These are phyloP conservation scores for Phyllostomus hastatus DNA, from an alignment of 2,113 vertebrate species.

Conservation along the genomic window DNA sequence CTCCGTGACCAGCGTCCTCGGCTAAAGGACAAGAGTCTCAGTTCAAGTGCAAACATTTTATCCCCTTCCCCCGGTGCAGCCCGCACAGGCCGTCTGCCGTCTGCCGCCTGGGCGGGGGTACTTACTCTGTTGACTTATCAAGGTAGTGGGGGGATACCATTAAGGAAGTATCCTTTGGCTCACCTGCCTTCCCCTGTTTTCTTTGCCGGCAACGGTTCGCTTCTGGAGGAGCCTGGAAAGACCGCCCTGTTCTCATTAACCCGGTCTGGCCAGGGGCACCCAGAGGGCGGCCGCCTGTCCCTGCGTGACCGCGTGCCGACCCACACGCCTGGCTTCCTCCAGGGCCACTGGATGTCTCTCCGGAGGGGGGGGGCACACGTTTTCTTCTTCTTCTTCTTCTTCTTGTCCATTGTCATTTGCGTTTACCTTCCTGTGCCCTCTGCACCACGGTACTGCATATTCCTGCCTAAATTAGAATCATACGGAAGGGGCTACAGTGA, in stretches of 20 bases:
- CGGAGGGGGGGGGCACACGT: rapidly evolving
- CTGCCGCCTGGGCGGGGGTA: background rate
- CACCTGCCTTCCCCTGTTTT: background rate
- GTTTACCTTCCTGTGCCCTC: background rate
- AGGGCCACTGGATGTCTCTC: background rate
- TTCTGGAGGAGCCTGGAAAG: background rate
- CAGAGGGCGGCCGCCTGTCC: background rate
- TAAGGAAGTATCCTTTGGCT: background rate
- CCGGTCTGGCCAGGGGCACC: background rate
- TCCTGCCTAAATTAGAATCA: background rate
- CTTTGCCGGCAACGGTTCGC: background rate
- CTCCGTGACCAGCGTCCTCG: background rate
- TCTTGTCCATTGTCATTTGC: background rate
- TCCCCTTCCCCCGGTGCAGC: background rate
- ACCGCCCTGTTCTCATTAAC: background rate
- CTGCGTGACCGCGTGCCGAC: too few species aligned
- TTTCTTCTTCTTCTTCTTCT: background rate
- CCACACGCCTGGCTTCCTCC: background rate
- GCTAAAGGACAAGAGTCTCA: background rate
- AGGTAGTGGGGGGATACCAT: background rate
- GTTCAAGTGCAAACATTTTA: background rate
- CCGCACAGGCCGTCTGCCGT: background rate
- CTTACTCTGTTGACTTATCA: background rate
- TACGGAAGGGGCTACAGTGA: too few species aligned
- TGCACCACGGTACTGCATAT: background rate